Percentiles rank a stretch among this genome's conserved stretches.
These are phyloP conservation scores for Cochlearius cochlearius DNA, from an alignment of 2,113 vertebrate species.

Conservation along the genomic window DNA sequence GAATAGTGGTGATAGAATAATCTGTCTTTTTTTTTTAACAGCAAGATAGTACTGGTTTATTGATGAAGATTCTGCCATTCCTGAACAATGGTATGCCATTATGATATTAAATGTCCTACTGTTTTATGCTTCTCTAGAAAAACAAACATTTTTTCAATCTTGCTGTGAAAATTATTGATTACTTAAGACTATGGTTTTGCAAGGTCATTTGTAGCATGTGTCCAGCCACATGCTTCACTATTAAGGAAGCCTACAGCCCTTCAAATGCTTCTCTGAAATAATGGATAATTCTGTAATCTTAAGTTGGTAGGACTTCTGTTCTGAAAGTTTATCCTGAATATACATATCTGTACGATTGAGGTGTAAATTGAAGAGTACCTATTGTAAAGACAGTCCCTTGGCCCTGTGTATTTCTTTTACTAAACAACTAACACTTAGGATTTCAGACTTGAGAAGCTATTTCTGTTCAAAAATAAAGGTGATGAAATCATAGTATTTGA, in stretches of 20 bases:
- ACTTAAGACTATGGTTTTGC: not conserved
- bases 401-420: not conserved
- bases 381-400: not conserved
- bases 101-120: not conserved
- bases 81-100: not conserved
- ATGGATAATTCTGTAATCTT: not conserved
- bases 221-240: not conserved
- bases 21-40: not conserved
- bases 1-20: not conserved
- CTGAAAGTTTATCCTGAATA: not conserved
- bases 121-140: not conserved
- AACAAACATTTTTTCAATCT: not conserved
- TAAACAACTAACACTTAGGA: not conserved
- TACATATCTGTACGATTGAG: not conserved
- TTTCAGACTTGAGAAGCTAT: not conserved
- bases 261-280: not conserved
- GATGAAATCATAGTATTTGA: not conserved
- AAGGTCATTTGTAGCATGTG: not conserved
- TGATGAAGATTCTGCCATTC: not conserved
- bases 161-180: not conserved
- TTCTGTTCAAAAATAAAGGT: not conserved
- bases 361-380: not conserved
- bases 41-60: not conserved
- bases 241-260: not conserved
- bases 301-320: not conserved